Evolutionary conservation across 2,888 invertebrate species (phyloP), one percentile per base, ranked within the genome.

Genomic region (Noctua pronuba): DNA sequence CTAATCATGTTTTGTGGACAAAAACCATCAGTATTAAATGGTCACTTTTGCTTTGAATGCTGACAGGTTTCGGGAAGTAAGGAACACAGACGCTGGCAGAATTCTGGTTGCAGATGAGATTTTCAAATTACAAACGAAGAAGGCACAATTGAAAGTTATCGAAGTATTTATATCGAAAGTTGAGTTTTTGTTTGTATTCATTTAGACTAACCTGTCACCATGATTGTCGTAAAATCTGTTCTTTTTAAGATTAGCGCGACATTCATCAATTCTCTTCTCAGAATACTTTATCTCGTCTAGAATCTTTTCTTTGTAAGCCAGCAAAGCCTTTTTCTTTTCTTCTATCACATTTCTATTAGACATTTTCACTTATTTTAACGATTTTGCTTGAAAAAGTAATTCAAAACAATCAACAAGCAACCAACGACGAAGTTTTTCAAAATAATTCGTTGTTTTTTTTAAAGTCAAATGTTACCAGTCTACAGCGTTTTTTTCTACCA

Each of bases 261-360:
- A 91, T 24, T 94, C 92, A 13, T 91, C 88, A 11, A 95, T 93
- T 86, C 91, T 90, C 41, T 86, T 89, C n/a, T 95, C 93, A 58
- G 91, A 94, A 83, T 93, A 93, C 24, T 92, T 90, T 5, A 96
- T 88, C 16, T 95, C 93, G 28, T 91, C 82, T 35, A 94, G 79
- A 58, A 96, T 77, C 64, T 91, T 91, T 52, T 94, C 90, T 75
- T 95, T 96, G 16, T 90, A 89, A 0, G 88, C 91, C 62, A 93
- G 52, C 52, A 94, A 86, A n/a, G 89, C 89, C 52, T 88, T 92
- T 83, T 92, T 94, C 79, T 91, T 93, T 7, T 90, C 86, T 77
- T 78, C 91, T 60, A 87, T 85, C 49, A 68, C 79, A 80, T 84
- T 83, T 55, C 75, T 86, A 67, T 70, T 44, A 35, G 69, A 74